Base-by-base conservation (phyloP, 2,888 invertebrate genomes). In the Sesia apiformis region DNA sequence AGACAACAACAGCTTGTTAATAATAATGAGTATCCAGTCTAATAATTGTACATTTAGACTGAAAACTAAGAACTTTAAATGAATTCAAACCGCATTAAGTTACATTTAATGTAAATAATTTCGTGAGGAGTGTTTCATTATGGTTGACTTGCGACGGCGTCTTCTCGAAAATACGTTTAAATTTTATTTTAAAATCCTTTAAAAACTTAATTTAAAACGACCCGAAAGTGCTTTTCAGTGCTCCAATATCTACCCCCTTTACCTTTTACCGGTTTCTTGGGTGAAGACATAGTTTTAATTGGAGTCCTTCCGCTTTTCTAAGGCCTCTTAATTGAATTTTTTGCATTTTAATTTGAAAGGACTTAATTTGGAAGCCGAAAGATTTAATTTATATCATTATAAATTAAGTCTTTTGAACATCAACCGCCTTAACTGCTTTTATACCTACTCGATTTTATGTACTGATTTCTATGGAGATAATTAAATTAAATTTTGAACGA, bases 201-300 rank as follows among this genome's bases (percentile, higher is more conserved):
- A 60, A 62, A 67, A 65, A 65, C 72, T 73, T 74, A 75, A 78
- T 79, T 81, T 72, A 69, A 40, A 76, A 69, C 65, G 65, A 65
- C 66, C 66, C 58, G 67, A 68, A 77, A 83, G 77, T 81, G 76
- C 76, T 77, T 76, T 73, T 65, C 72, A 71, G 66, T 73, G 69
- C 68, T 68, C 66, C 58, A 52, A 61, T 67, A 72, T 73, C 72
- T 70, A 69, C 76, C 73, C 75, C 72, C 70, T 78, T 77, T 69
- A 70, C 73, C 74, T 74, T 70, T 73, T 72, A 67, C 67, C 74
- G 68, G 71, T 67, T 64, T 64, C 63, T 63, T 60, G 56, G 23
- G 61, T 70, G 70, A 77, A 75, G 82, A 81, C 81, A 81, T 81
- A 81, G 77, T 81, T 84, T 83, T 83, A 82, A 83, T 84, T 84